Evolutionary conservation across 2,888 invertebrate species (phyloP).

Genomic region (Euclidia mi): DNA sequence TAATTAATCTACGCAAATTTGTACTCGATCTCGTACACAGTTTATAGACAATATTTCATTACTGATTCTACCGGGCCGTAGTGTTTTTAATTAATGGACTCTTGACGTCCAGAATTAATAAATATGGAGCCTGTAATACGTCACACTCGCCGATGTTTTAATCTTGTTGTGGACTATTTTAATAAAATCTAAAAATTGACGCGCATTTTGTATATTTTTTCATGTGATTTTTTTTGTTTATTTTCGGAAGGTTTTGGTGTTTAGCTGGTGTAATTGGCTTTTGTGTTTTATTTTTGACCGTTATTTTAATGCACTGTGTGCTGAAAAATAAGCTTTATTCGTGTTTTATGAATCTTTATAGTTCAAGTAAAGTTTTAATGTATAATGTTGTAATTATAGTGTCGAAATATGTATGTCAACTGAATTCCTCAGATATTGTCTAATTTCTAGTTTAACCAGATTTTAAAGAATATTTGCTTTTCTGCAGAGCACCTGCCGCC

Average conservation of each 20-base stretch:
- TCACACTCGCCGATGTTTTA: conserved; percentile 38
- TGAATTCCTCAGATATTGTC: no score
- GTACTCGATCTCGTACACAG: conserved; percentile 31
- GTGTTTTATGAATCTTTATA: no score
- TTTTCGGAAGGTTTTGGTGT: not conserved
- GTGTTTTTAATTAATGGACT: conserved; percentile 81
- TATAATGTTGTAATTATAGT: no score
- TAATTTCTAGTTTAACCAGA: no score
- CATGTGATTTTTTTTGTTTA: not conserved
- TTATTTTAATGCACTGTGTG: no score
- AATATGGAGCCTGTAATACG: conserved; percentile 44
- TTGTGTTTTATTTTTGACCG: no score
- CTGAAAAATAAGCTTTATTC: no score
- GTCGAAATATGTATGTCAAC: no score
- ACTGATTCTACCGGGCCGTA: conserved; percentile 72
- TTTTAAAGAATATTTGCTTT: no score
- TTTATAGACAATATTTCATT: conserved; percentile 69
- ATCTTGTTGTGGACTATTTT: conserved; percentile 30
- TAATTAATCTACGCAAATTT: conserved; percentile 52
- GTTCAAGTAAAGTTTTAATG: no score
- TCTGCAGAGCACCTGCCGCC: no score
- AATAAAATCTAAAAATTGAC: conserved; percentile 10
- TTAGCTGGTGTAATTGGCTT: not conserved
- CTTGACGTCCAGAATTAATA: conserved; percentile 70
- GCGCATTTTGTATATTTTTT: not conserved